Evolutionary conservation across 2,888 invertebrate genomes (phyloP).

Genomic region (Allygus modestus): DNA sequence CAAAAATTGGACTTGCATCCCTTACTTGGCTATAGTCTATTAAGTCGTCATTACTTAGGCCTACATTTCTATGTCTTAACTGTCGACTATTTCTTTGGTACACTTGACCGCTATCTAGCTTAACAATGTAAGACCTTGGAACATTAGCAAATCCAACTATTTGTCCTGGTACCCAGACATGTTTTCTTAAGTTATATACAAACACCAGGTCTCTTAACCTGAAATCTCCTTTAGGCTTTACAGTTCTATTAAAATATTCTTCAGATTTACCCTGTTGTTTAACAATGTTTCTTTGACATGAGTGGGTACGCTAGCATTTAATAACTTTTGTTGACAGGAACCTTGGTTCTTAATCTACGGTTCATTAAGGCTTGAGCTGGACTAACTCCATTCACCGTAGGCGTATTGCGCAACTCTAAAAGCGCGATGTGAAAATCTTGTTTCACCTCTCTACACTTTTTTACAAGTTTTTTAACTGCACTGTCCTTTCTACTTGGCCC

Average conservation of each 20-base stretch:
- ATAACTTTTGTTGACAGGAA: constrained; percentile 13
- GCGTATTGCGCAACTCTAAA: constrained; percentile 60
- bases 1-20: no score
- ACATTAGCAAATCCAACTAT: neutral
- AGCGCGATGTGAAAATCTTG: constrained; percentile 21
- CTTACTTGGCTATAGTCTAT: no score
- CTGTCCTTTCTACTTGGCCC: constrained; percentile 64
- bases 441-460: constrained; percentile 64
- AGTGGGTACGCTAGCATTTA: neutral
- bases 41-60: no score
- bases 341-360: constrained; percentile 24
- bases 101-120: neutral
- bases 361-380: constrained; percentile 56
- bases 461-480: constrained; percentile 66
- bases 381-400: constrained; percentile 15
- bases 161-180: neutral
- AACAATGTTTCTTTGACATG: neutral
- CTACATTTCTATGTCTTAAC: neutral
- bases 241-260: neutral
- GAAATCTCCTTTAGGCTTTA: neutral
- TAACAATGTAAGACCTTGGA: constrained; percentile 11
- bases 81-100: neutral
- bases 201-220: neutral
- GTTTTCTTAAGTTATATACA: no score
- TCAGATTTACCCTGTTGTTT: neutral